Conservation (phyloP, 2,113 vertebrate genomes). For the Athene cunicularia region DNA sequence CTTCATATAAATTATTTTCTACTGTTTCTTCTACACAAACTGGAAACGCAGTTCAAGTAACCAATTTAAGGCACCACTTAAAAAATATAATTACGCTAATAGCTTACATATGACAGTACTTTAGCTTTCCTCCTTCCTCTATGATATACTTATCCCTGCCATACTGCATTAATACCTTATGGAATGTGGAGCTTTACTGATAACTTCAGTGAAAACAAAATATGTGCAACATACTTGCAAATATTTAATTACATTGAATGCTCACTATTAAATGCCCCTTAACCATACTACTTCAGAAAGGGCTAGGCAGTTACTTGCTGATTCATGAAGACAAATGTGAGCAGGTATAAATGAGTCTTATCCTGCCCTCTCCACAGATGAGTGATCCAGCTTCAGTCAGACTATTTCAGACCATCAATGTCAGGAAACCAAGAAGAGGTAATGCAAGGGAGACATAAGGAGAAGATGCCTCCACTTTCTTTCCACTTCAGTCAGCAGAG, state of each 20-base stretch:
- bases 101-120: slow-evolving; percentile 43
- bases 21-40: slow-evolving; percentile 34
- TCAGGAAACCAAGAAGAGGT: neutral
- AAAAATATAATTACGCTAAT: slow-evolving; percentile 64
- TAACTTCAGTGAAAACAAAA: slow-evolving; percentile 3
- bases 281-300: neutral
- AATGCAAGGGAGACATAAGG: neutral
- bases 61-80: slow-evolving; percentile 49
- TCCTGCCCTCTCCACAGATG: neutral
- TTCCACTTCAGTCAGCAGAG: neutral
- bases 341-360: neutral
- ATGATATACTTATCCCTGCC: slow-evolving; percentile 26
- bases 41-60: slow-evolving; percentile 51
- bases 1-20: slow-evolving; percentile 53
- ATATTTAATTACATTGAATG: neutral
- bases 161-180: neutral
- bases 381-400: neutral
- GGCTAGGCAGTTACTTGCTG: neutral
- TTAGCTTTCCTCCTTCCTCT: slow-evolving; percentile 32
- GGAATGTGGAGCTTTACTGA: neutral
- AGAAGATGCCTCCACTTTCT: neutral
- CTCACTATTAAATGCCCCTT: neutral
- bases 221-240: neutral
- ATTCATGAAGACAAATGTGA: neutral
- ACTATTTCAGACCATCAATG: neutral